phyloP scores from a whole-genome alignment of 2,113 vertebrate species.

The Pantherophis guttatus region DNA sequence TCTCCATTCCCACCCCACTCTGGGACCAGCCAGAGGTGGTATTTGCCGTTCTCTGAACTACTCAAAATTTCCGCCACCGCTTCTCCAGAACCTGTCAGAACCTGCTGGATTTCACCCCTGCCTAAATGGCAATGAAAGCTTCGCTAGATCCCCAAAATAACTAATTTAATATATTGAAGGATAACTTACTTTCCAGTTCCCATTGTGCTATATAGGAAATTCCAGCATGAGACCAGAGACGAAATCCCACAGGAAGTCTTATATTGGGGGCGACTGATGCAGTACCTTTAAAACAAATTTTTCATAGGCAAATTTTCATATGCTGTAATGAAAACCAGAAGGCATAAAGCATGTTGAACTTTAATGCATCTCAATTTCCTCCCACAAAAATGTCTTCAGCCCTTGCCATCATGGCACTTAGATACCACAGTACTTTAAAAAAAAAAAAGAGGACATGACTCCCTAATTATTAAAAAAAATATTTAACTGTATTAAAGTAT shows the following conservation, averaged over 20 bases:
- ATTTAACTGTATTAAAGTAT: not conserved
- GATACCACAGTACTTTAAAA: rapidly evolving
- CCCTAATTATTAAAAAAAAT: not conserved
- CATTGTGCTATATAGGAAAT: constrained; percentile 93
- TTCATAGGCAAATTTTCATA: not conserved
- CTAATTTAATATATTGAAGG: constrained; percentile 5
- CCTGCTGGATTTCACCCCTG: no score
- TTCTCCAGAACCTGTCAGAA: no score
- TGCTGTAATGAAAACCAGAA: not conserved
- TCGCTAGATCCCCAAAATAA: not conserved
- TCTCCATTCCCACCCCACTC: no score
- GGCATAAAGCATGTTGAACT: not conserved
- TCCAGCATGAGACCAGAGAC: constrained; percentile 95
- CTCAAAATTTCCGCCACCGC: no score
- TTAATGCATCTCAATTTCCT: not conserved
- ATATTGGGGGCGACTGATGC: constrained; percentile 96
- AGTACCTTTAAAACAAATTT: constrained; percentile 80
- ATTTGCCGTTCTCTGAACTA: no score
- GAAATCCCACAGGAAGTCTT: constrained; percentile 99
- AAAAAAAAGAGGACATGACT: not conserved
- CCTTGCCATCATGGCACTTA: not conserved
- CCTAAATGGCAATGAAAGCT: not conserved
- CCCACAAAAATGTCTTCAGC: not conserved
- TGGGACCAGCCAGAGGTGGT: no score
- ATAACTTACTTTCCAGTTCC: constrained; percentile 87